Conservation (phyloP, 2,888 invertebrate genomes). For the Drosophila quasianomalipes region DNA sequence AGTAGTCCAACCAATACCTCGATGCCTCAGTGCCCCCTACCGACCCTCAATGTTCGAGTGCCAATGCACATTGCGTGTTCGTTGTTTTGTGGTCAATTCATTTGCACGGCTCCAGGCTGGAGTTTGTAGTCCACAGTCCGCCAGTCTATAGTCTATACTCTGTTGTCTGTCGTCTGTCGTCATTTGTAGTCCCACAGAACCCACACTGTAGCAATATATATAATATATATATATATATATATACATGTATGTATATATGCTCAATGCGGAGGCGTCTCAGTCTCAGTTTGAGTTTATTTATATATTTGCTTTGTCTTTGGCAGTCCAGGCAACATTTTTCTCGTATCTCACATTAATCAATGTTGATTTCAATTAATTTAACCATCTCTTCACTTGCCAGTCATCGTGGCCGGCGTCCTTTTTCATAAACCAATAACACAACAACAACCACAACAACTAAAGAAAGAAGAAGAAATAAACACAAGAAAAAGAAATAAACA, state of each 20-base stretch:
- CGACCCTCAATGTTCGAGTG: slow-evolving; percentile 27
- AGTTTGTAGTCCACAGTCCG: slow-evolving; percentile 6
- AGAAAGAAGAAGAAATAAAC: slow-evolving; percentile 12
- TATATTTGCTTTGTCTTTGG: slow-evolving; percentile 39
- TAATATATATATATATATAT: slow-evolving; percentile 25
- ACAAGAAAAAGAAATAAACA: slow-evolving; percentile 16
- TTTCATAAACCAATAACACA: slow-evolving; percentile 62
- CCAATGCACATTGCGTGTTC: slow-evolving; percentile 68
- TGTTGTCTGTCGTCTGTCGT: not conserved
- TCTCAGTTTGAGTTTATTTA: slow-evolving; percentile 1
- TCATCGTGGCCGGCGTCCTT: slow-evolving; percentile 59
- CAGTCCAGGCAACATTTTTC: slow-evolving; percentile 56
- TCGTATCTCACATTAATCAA: slow-evolving; percentile 80
- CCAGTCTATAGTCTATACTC: not conserved
- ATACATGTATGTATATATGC: slow-evolving; percentile 21
- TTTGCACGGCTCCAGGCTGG: slow-evolving; percentile 55
- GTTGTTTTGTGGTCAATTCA: slow-evolving; percentile 73
- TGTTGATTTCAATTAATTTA: slow-evolving; percentile 82
- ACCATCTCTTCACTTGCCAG: slow-evolving; percentile 80
- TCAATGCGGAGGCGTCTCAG: slow-evolving; percentile 35
- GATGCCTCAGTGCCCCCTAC: not conserved
- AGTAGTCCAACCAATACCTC: not conserved
- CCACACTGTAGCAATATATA: slow-evolving; percentile 43
- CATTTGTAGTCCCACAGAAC: slow-evolving; percentile 32
- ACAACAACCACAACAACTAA: slow-evolving; percentile 17